Conservation (phyloP, 2,797 vertebrate species). For the Cynopterus sphinx region DNA sequence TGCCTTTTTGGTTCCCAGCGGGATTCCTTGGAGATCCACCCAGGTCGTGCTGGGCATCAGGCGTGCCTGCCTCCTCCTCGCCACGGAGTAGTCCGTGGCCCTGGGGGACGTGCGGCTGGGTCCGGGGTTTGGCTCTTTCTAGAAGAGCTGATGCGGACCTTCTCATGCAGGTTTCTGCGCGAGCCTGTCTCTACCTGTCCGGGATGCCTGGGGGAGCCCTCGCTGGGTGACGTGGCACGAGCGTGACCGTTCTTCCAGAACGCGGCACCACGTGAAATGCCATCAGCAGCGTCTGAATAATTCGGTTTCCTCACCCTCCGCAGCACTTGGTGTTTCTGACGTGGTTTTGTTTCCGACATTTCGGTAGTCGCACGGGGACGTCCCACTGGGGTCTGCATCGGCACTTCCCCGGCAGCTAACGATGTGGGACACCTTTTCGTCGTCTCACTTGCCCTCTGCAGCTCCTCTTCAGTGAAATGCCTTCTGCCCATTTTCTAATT, state of each 20-base stretch:
- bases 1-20: not conserved
- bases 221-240: not conserved
- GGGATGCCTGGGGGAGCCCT: not conserved
- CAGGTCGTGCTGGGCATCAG: fast-evolving
- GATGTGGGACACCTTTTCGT: not conserved
- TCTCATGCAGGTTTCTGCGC: not conserved
- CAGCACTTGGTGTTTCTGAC: not conserved
- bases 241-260: not conserved
- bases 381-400: not conserved
- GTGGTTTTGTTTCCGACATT: not conserved
- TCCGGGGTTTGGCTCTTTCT: not conserved
- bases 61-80: not conserved
- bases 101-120: not conserved
- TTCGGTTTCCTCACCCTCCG: not conserved
- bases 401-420: not conserved
- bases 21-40: not conserved
- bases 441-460: not conserved
- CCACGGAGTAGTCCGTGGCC: not conserved
- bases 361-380: not conserved
- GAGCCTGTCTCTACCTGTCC: not conserved
- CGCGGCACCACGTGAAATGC: not conserved
- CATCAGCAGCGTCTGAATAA: not conserved
- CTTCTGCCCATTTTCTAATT: not conserved
- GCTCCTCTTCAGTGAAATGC: not conserved
- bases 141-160: not conserved